Base-by-base conservation (phyloP, 2,113 vertebrate genomes). In the Atrichornis clamosus region DNA sequence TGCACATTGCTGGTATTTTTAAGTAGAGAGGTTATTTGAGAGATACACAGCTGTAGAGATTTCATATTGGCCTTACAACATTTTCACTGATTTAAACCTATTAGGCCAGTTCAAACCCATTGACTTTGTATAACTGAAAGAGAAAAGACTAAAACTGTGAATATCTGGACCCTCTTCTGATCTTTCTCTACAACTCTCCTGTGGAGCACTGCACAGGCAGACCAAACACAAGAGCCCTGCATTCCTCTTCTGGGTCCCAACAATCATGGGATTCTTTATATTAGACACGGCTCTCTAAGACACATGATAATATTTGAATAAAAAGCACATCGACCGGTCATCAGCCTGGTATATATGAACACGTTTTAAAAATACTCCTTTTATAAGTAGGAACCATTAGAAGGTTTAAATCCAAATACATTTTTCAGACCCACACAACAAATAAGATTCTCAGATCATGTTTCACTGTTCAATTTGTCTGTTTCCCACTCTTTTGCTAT, bases 311-410 rank as follows among this genome's bases (percentile, higher is more conserved):
- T 23, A 80, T 17, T 5, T 60, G 7, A 62, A 72, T 60, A 60
- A 80, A 83, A 80, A 15, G 4, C 58, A 60, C 20, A 35, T 56
- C n/a, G 77, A 30, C 24, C 0, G 0, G 26, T 53, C 4, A 2
- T 52, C 58, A 91, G 68, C 41, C 24, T 60, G 21, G 16, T 76
- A 16, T 21, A 30, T 39, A 22, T 30, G 21, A 69, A 64, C 12
- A 42, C 2, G 20, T 80, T 65, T 65, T 90, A 60, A 0, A 80
- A 73, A 52, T 37, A 75, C 12, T 52, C 41, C 65, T 49, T 82
- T 67, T 32, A 0, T 47, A 65, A 46, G 30, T 46, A 72, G 26
- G 39, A 86, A 56, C 13, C 24, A 56, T 37, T 30, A 47, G 18
- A 67, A 80, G 72, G 41, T 56, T 41, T 22, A 70, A 64, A 58